Evolutionary conservation across 2,797 vertebrate genomes (phyloP).

Genomic region (Arctocebus calabarensis): DNA sequence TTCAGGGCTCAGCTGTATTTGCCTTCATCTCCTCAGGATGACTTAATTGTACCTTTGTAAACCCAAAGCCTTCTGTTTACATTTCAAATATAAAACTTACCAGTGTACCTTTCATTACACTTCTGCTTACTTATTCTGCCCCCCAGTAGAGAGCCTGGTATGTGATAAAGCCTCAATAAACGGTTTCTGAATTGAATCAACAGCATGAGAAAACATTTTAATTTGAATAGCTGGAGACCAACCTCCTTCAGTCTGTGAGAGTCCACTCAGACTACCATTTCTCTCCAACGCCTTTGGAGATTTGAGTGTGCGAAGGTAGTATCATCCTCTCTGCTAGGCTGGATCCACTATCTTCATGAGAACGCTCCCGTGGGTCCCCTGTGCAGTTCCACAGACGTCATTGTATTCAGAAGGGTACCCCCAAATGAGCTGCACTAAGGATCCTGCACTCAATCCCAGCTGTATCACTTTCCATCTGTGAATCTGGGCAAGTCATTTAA

Average conservation of each 20-base stretch:
- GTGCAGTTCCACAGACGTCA: not conserved
- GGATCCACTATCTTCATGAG: not conserved
- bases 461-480: not conserved
- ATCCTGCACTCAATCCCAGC: not conserved
- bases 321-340: too few species aligned
- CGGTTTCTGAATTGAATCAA: constrained; percentile 66
- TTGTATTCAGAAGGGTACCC: not conserved
- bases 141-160: constrained; percentile 25
- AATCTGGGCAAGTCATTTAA: constrained; percentile 4
- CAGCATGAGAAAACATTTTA: constrained; percentile 50
- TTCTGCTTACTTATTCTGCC: constrained; percentile 63
- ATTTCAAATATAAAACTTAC: constrained; percentile 70
- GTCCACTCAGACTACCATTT: not conserved
- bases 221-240: constrained; percentile 22
- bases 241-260: not conserved
- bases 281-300: not conserved
- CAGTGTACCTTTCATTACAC: constrained; percentile 61
- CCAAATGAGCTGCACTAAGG: not conserved
- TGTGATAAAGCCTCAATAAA: constrained; percentile 63
- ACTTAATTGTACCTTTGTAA: constrained; percentile 65
- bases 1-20: constrained; percentile 61
- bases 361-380: not conserved
- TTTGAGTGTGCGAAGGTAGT: not conserved
- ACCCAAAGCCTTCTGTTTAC: constrained; percentile 69
- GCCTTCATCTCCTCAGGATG: constrained; percentile 20